A percentile compares a stretch with the other conserved stretches of the same genome.
These are phyloP conservation scores for Cinara cedri DNA, from an alignment of 2,888 invertebrate genomes.

Conservation along the genomic window DNA sequence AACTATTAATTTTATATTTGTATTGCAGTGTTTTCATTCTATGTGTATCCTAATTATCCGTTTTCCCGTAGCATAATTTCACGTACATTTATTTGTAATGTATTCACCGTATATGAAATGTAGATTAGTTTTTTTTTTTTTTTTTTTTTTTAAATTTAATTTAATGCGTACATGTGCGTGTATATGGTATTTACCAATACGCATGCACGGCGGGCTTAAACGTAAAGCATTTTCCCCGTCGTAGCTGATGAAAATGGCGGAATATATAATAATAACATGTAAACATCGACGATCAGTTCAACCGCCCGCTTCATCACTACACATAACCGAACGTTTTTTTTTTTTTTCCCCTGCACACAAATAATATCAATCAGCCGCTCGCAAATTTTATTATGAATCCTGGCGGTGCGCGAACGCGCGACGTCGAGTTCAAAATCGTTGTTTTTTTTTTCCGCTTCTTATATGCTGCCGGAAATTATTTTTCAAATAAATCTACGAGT, in stretches of 20 bases:
- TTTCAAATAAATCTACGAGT: neutral
- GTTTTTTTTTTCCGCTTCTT: neutral
- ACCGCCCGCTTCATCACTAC: neutral
- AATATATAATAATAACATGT: neutral
- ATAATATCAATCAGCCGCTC: neutral
- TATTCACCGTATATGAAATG: too few relatives aligned
- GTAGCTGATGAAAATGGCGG: neutral
- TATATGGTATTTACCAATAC: neutral
- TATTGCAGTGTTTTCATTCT: neutral
- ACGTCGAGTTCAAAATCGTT: neutral
- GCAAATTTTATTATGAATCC: conserved; percentile 6
- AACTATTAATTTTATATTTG: neutral
- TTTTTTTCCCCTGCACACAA: neutral
- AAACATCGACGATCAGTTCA: neutral
- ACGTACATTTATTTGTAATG: neutral
- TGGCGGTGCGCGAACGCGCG: neutral
- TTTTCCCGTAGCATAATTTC: neutral
- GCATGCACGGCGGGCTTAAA: too few relatives aligned
- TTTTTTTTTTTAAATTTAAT: neutral
- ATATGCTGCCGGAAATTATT: neutral
- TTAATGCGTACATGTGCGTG: neutral
- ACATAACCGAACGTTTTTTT: neutral
- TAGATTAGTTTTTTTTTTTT: neutral
- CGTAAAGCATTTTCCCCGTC: neutral
- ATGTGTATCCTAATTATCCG: neutral